Percentiles rank a stretch among this genome's conserved stretches.
Conservation (phyloP, 2,888 invertebrate species). For the Ormyrus thymus region DNA sequence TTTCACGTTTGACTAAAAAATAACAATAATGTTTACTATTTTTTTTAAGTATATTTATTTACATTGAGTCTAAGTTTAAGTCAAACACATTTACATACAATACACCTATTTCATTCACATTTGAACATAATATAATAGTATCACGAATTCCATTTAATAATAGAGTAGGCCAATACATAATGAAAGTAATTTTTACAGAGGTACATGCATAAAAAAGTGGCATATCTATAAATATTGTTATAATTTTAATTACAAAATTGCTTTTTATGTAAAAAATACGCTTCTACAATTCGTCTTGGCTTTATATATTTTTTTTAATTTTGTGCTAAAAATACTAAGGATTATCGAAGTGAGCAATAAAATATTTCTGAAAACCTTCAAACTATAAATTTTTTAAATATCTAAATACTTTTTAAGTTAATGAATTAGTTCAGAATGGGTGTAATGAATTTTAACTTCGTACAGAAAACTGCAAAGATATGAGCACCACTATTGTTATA, state of each 20-base stretch:
- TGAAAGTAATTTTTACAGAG: not conserved
- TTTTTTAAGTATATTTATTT: conserved; percentile 19
- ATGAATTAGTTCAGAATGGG: too few relatives aligned
- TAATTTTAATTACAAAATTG: not conserved
- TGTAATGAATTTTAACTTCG: too few relatives aligned
- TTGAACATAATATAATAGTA: not conserved
- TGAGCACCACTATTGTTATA: not conserved
- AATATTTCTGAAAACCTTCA: too few relatives aligned
- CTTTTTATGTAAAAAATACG: too few relatives aligned
- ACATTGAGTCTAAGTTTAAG: not conserved
- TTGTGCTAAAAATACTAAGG: too few relatives aligned
- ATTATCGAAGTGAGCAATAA: too few relatives aligned
- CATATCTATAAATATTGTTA: too few relatives aligned
- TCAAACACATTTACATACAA: conserved; percentile 11
- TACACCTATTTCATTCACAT: conserved; percentile 5
- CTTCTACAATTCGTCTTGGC: too few relatives aligned
- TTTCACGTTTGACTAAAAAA: not conserved
- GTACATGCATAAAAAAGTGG: not conserved
- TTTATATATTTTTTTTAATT: too few relatives aligned
- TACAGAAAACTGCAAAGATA: not conserved
- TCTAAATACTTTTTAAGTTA: too few relatives aligned
- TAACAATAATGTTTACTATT: not conserved
- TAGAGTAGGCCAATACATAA: not conserved
- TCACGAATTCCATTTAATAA: not conserved
- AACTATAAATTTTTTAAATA: too few relatives aligned